Percentiles rank a stretch among this genome's conserved stretches.
These are phyloP conservation scores for Falco novaeseelandiae DNA, from an alignment of 2,797 vertebrate genomes.

Conservation along the genomic window DNA sequence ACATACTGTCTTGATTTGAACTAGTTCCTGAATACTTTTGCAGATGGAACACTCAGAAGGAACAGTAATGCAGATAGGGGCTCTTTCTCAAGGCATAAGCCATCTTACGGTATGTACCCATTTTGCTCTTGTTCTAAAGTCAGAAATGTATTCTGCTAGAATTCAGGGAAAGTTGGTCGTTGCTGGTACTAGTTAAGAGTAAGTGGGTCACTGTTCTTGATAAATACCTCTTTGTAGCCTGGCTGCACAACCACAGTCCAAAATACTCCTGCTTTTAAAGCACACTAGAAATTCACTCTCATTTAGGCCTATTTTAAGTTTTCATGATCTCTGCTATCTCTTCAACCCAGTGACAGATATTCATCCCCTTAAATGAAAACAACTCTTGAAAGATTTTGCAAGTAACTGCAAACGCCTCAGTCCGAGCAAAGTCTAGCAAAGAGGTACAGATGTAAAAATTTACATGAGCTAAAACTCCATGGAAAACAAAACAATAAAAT, in stretches of 20 bases:
- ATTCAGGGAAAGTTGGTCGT: background rate
- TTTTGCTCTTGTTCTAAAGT: background rate
- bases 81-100: constrained; percentile 91
- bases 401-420: background rate
- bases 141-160: background rate
- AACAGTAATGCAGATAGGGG: constrained; percentile 88
- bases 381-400: background rate
- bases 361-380: background rate
- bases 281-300: background rate
- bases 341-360: background rate
- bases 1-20: constrained; percentile 45
- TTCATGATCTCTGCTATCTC: background rate
- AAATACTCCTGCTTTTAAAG: background rate
- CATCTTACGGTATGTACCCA: constrained; percentile 88
- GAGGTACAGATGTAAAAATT: background rate
- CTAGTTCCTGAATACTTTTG: constrained; percentile 76
- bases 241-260: background rate
- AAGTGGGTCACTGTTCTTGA: background rate
- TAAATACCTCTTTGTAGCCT: background rate
- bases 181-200: background rate
- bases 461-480: background rate
- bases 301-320: background rate
- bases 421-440: background rate
- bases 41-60: constrained; percentile 90
- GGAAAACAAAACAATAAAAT: background rate